Percentiles rank a stretch among this genome's conserved stretches.
phyloP scores from a whole-genome alignment of 1,140 invertebrate species.

The Penaeus japonicus region DNA sequence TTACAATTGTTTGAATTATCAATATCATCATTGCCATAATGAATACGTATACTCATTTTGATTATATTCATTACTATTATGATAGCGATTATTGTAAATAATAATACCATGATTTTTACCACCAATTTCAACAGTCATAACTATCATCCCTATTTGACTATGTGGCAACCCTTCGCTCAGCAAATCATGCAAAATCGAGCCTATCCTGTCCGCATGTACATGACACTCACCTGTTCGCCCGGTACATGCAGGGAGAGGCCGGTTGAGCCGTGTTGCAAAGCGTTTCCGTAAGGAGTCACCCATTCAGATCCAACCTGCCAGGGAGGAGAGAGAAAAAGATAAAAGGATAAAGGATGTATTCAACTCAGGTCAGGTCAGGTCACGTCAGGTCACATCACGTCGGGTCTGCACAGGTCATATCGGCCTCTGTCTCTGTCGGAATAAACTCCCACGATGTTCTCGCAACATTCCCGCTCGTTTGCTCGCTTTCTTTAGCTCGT shows the following conservation, averaged over 20 bases:
- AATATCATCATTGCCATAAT: too few relatives aligned
- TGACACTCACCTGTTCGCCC: conserved; percentile 22
- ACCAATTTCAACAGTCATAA: too few relatives aligned
- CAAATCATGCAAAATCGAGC: too few relatives aligned
- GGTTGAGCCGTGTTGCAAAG: neutral
- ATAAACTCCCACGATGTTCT: neutral
- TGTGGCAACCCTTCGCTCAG: too few relatives aligned
- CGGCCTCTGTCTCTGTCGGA: neutral
- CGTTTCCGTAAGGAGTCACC: conserved; percentile 30
- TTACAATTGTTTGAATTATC: too few relatives aligned
- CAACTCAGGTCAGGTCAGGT: neutral
- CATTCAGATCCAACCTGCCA: conserved; percentile 18
- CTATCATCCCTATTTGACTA: too few relatives aligned
- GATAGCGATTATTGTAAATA: too few relatives aligned
- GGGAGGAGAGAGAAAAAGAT: neutral
- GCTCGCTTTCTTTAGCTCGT: too few relatives aligned
- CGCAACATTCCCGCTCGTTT: neutral
- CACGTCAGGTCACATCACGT: neutral
- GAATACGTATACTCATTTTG: too few relatives aligned
- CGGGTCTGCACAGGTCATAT: neutral
- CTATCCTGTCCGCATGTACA: too few relatives aligned
- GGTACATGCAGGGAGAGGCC: conserved; percentile 26
- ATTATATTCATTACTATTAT: too few relatives aligned
- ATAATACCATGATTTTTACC: too few relatives aligned
- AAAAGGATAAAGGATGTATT: neutral